phyloP scores from a whole-genome alignment of 2,113 vertebrate species.

The Lepus europaeus region DNA sequence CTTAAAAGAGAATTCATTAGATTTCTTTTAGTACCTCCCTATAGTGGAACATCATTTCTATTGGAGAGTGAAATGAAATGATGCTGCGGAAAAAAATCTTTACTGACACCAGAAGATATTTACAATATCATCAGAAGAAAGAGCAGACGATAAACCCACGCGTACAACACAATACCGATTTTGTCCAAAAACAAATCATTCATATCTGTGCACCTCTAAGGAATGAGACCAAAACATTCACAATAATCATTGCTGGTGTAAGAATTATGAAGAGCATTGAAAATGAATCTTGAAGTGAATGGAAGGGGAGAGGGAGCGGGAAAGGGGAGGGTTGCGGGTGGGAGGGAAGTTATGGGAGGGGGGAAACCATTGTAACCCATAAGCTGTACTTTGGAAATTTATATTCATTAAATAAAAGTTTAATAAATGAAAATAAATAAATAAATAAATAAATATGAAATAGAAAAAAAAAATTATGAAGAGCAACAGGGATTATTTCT shows the following conservation, averaged over 20 bases:
- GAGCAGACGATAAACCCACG: not conserved
- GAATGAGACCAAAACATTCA: not conserved
- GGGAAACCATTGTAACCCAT: no score
- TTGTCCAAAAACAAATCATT: constrained; percentile 36
- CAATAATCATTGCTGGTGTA: not conserved
- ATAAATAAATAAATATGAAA: no score
- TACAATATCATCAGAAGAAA: constrained; percentile 16
- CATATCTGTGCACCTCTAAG: not conserved
- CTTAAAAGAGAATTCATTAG: not conserved
- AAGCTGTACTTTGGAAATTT: no score
- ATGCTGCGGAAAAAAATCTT: constrained; percentile 44
- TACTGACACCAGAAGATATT: not conserved
- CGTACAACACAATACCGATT: constrained; percentile 25
- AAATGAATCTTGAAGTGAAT: no score
- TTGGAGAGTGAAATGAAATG: not conserved
- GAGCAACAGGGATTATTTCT: not conserved
- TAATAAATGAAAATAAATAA: no score
- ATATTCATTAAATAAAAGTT: no score
- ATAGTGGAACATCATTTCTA: constrained; percentile 26
- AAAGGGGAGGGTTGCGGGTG: no score
- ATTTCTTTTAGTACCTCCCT: constrained; percentile 26
- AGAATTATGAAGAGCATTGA: not conserved
- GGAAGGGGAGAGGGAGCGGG: no score
- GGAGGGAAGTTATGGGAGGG: no score
- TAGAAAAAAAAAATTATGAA: not conserved